Base-by-base conservation (phyloP, 2,888 invertebrate species). In the Allygus modestus region DNA sequence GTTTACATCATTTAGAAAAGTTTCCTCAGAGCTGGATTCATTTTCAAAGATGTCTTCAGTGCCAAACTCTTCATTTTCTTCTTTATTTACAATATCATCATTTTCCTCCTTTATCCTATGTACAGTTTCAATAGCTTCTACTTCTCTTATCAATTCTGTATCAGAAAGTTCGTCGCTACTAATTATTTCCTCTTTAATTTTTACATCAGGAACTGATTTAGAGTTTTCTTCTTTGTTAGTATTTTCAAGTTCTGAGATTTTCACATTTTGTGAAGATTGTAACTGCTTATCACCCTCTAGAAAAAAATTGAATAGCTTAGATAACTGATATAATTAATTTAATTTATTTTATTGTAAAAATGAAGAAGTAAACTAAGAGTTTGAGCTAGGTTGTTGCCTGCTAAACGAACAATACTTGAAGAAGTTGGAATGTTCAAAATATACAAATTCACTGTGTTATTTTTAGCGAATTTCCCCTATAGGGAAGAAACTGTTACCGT, bases 11-110 rank as follows among this genome's bases (percentile, higher is more conserved):
- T 91, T 88, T 85, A 89, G 28, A n/a, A 79, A 89, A 84, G 92
- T 91, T 51, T 91, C 85, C 82, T 91, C 92, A 90, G 92, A 81
- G 26, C 91, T 91, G 71, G 91, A 91, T 89, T 92, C 91, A 46
- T 91, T 91, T 89, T 91, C 91, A 51, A 91, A 90, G 73, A 89
- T 54, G 37, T 86, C 65, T 33, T 85, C 86, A 28, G 79, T 41
- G 20, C 77, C 85, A 73, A 51, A 73, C 37, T 83, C 84, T 46
- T 85, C 58, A 81, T 81, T 79, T 82, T 84, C 87, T 82, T 81
- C 83, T 83, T 69, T 77, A 61, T 71, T 37, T 71, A 7, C 51
- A 26, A 69, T 7, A 15, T 77, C 58, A 73, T 88, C 86, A 86
- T 89, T 88, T 84, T 85, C 83, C 33, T 73, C 77, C 81, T 83